phyloP scores from a whole-genome alignment of 2,797 vertebrate genomes.

The Lophius americanus region DNA sequence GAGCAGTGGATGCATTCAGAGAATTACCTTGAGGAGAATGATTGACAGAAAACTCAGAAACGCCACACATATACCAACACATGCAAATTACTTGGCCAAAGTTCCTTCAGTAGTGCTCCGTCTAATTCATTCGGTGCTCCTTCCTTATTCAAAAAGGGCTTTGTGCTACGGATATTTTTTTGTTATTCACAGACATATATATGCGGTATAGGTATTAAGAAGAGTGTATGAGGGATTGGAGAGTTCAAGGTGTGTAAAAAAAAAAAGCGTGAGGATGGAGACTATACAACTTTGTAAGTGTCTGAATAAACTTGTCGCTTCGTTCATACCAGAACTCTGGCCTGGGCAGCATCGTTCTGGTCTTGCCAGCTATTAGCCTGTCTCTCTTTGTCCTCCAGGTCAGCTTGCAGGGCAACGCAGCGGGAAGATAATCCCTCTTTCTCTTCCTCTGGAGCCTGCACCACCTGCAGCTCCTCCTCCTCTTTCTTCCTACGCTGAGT shows the following conservation, averaged over 20 bases:
- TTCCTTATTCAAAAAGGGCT: slow-evolving; percentile 46
- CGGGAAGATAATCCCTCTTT: slow-evolving; percentile 87
- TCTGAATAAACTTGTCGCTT: slow-evolving; percentile 54
- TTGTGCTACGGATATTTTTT: slow-evolving; percentile 33
- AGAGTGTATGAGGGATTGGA: slow-evolving; percentile 41
- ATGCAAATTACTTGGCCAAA: slow-evolving; percentile 15
- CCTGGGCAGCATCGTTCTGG: slow-evolving; percentile 82
- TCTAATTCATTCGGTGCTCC: slow-evolving; percentile 10
- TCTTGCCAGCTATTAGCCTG: slow-evolving; percentile 83
- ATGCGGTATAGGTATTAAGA: slow-evolving; percentile 35
- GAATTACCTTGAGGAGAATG: slow-evolving; percentile 16
- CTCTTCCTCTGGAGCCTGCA: slow-evolving; percentile 86
- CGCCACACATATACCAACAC: slow-evolving; percentile 1
- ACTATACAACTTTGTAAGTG: slow-evolving; percentile 27
- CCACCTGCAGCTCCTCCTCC: slow-evolving; percentile 84
- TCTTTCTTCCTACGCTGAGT: slow-evolving; percentile 83
- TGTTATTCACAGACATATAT: slow-evolving; percentile 1
- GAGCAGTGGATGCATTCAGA: slow-evolving; percentile 25
- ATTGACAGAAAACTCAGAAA: slow-evolving; percentile 25
- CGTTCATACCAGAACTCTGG: slow-evolving; percentile 88
- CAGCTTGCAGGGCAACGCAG: slow-evolving; percentile 87
- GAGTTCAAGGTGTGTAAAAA: slow-evolving; percentile 57
- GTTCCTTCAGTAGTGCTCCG: slow-evolving; percentile 9
- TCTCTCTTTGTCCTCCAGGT: slow-evolving; percentile 92
- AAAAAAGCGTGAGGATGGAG: slow-evolving; percentile 16